phyloP scores from a whole-genome alignment of 2,888 invertebrate genomes.

The Slavum lentiscoides region DNA sequence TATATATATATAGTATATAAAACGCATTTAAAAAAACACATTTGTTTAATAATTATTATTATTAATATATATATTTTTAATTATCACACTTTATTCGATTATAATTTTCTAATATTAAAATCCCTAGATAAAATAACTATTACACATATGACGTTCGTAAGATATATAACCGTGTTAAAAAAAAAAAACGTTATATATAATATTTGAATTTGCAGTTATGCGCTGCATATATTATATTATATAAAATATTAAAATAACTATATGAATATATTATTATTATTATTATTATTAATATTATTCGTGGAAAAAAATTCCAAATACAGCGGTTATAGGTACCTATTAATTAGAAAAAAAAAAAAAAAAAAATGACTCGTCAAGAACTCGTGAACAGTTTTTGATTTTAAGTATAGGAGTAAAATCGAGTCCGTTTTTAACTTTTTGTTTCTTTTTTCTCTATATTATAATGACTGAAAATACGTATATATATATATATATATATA shows the following conservation, averaged over 20 bases:
- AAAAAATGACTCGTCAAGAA: not conserved
- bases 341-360: slow-evolving; percentile 21
- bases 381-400: slow-evolving; percentile 40
- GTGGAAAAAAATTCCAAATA: not conserved
- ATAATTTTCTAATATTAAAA: slow-evolving; percentile 30
- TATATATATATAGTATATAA: too few species aligned
- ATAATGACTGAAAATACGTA: slow-evolving; percentile 45
- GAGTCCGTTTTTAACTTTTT: slow-evolving; percentile 36
- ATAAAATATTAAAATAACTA: too few species aligned
- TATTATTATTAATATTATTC: too few species aligned
- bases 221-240: not conserved
- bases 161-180: slow-evolving; percentile 11
- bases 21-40: slow-evolving; percentile 28
- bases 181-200: slow-evolving; percentile 21
- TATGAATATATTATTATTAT: not conserved
- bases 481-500: not conserved
- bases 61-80: not conserved
- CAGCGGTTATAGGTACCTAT: slow-evolving; percentile 13
- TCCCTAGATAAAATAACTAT: slow-evolving; percentile 27
- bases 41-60: slow-evolving; percentile 33
- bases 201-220: slow-evolving; percentile 15
- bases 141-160: not conserved
- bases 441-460: not conserved
- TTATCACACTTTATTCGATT: slow-evolving; percentile 35
- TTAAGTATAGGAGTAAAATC: slow-evolving; percentile 21